A percentile compares a stretch with the other conserved stretches of the same genome.
phyloP scores from a whole-genome alignment of 1,140 invertebrate genomes.

The Trachymyrmex cornetzi region DNA sequence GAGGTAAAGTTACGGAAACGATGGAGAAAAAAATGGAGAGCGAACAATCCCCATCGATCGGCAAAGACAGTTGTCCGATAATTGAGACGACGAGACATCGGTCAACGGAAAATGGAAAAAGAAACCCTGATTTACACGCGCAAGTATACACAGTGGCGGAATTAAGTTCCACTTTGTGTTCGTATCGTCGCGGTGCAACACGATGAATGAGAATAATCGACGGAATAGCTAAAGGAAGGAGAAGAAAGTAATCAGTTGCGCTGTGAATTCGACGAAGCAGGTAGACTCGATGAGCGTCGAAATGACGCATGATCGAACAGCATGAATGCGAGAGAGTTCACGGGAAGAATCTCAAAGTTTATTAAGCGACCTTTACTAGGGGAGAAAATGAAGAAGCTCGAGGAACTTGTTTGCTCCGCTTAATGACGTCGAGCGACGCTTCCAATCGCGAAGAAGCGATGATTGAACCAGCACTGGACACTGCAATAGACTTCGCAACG shows the following conservation, averaged over 20 bases:
- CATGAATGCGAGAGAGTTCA: constrained; percentile 39
- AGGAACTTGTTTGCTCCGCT: constrained; percentile 51
- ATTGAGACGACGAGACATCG: constrained; percentile 37
- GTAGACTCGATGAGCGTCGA: neutral
- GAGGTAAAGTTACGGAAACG: neutral
- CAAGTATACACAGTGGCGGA: constrained; percentile 34
- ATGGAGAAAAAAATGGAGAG: neutral
- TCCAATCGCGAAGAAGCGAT: constrained; percentile 11
- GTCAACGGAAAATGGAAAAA: neutral
- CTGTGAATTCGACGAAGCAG: neutral
- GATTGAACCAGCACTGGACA: constrained; percentile 20
- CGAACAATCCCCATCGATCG: neutral
- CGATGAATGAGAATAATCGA: constrained; percentile 11
- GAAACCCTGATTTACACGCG: neutral
- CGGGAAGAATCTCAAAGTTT: constrained; percentile 37
- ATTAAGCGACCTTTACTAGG: constrained; percentile 29
- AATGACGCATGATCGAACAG: constrained; percentile 46
- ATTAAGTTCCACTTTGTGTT: constrained; percentile 45
- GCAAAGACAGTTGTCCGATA: constrained; percentile 1
- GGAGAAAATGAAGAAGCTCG: constrained; percentile 53
- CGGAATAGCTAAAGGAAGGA: neutral
- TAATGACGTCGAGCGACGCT: constrained; percentile 35
- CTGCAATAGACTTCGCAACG: constrained; percentile 8
- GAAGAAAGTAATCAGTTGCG: constrained; percentile 39
- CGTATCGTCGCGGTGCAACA: neutral